Conservation (phyloP, 2,797 vertebrate species). For the Poecile montanus region DNA sequence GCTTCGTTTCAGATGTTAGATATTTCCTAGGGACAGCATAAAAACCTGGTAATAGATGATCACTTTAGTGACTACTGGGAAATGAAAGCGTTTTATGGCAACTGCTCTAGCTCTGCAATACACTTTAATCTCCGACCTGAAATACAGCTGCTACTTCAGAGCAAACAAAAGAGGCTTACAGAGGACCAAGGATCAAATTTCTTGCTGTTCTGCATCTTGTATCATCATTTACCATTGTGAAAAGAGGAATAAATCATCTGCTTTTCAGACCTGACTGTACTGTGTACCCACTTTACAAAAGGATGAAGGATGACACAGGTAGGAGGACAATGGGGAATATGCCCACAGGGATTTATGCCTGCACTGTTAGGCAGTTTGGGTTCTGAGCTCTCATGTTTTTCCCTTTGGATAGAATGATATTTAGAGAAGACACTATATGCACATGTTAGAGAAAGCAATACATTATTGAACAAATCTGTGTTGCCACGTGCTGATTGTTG, state of each 20-base stretch:
- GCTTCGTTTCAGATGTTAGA: not conserved
- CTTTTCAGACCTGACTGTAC: conserved; percentile 16
- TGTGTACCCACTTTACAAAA: not conserved
- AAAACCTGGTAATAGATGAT: not conserved
- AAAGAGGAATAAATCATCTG: conserved; percentile 38
- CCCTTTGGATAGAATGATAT: not conserved
- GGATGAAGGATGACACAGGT: conserved; percentile 24
- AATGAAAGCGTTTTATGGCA: conserved; percentile 20
- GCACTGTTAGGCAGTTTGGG: not conserved
- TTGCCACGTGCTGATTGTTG: not conserved
- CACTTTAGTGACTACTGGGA: conserved; percentile 10
- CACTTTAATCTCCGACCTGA: conserved; percentile 27
- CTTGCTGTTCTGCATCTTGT: conserved; percentile 35
- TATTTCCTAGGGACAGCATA: not conserved
- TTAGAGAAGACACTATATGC: not conserved
- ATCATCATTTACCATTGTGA: not conserved
- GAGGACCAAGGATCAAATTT: conserved; percentile 16
- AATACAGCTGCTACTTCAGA: conserved; percentile 25
- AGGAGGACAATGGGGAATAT: conserved; percentile 5
- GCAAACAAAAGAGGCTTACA: not conserved
- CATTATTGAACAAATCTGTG: conserved; percentile 44
- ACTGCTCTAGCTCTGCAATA: not conserved
- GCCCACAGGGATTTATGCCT: conserved; percentile 21
- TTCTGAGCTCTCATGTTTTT: not conserved
- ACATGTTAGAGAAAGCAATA: not conserved